Base-by-base conservation (phyloP, 2,113 vertebrate species). In the Illadopsis cleaveri region DNA sequence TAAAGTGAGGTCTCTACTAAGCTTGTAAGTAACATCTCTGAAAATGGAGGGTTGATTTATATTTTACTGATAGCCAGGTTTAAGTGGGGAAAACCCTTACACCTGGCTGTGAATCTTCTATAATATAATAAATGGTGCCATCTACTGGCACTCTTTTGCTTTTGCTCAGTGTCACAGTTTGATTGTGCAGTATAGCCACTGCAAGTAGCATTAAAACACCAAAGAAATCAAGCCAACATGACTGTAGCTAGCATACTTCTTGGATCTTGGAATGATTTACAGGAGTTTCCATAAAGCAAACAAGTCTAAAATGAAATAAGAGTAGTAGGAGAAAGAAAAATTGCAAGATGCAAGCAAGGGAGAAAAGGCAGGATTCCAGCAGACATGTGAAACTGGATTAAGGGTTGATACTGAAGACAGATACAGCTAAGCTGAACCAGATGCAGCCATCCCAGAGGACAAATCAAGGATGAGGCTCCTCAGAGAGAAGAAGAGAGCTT, bases 101-200 rank as follows among this genome's bases (percentile, higher is more conserved):
- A 31, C 57, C 10, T 72, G 38, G 65, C 33, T 38, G 37, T 73
- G 77, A 72, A 89, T 91, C 89, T 78, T 73, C 95, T 80, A 97
- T 95, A 97, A 92, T 70, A 72, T 76, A 96, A 96, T 87, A 95
- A 97, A 98, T 96, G 96, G 96, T 97, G 98, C 98, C 98, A 98
- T 97, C 98, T 98, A 96, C 96, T 96, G 98, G 97, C 45, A 48
- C 33, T 56, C 60, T 62, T 62, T n/a, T 69, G 30, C 72, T 92
- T 90, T 83, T 66, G 44, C 47, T 81, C 64, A 75, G 47, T 60
- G 79, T 86, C 90, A 30, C 9, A 21, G 30, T 77, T 50, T 61
- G 86, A 51, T 64, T 68, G 16, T 44, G 78, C 72, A 48, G 47
- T 17, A 30, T 5, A 66, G 58, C 42, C 58, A 14, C 79, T 71